Base-by-base conservation (phyloP, 2,888 invertebrate genomes). In the Geophilus truncorum region DNA sequence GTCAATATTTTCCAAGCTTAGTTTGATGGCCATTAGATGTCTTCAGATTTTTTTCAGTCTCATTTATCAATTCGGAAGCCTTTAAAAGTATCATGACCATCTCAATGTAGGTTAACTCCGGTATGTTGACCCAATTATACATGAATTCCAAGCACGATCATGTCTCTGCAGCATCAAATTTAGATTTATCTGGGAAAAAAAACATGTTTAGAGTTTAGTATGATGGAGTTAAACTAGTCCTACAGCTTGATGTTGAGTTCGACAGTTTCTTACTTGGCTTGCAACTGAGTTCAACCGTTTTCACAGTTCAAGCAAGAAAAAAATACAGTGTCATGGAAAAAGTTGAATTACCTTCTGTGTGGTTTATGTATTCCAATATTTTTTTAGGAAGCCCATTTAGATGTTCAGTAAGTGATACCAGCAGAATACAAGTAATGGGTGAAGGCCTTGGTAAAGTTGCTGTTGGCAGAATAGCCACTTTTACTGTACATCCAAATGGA, bases 401-500 rank as follows among this genome's bases (percentile, higher is more conserved):
- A 36, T 94, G 94, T 85, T 90, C 90, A 83, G 91, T 94, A 21
- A 91, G 93, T 3, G 93, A 95, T 51, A 93, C 94, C 0, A 93
- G 94, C n/a, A 90, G 93, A 70, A 93, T 96, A 6, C 91, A 94
- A 78, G 91, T 95, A 28, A 92, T 93, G 0, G 90, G 90, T 7
- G 94, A 95, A 80, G 92, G 94, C 3, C 84, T 95, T 84, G 96
- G 97, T 85, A 95, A 96, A 87, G 93, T 97, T 34, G 93, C 95
- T 0, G 94, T 97, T 21, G 93, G 95, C 62, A 91, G 92, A 81
- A 89, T 92, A 7, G 94, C 96, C 84, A 92, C 92, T 5, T 96
- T 97, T 88, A 91, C 92, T 80, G 93, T 97, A 77, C 95, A 96
- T 86, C 94, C 96, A 40, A 94, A 95, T 82, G 91, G 91, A 0